Percentiles rank a stretch among this genome's conserved stretches.
These are phyloP conservation scores for Drusus annulatus DNA, from an alignment of 1,140 invertebrate species.

Conservation along the genomic window DNA sequence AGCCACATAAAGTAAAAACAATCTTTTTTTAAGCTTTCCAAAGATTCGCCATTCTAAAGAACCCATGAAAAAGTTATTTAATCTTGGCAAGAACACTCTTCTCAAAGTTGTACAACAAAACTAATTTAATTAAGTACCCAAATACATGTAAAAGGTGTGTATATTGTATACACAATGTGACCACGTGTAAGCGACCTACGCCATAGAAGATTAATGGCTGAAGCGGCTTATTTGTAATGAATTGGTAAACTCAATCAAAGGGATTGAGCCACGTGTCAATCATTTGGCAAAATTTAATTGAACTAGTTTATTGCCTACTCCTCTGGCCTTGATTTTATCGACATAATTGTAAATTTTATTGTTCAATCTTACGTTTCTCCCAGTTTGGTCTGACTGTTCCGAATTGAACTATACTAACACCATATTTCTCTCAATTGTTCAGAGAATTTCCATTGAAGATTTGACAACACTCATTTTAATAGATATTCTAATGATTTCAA, in stretches of 20 bases:
- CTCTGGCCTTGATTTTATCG: constrained; percentile 38
- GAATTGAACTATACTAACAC: too few species aligned
- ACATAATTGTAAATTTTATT: constrained; percentile 47
- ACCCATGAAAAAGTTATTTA: too few species aligned
- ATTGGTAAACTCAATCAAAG: constrained; percentile 24
- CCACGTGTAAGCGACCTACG: not conserved
- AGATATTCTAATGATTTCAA: too few species aligned
- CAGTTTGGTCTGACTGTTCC: not conserved
- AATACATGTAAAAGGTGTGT: too few species aligned
- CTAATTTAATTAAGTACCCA: constrained; percentile 19
- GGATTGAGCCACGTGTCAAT: constrained; percentile 29
- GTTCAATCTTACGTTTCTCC: constrained; percentile 17
- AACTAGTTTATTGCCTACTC: constrained; percentile 38
- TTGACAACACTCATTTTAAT: too few species aligned
- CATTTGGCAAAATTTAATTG: constrained; percentile 42
- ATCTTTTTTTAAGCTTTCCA: too few species aligned
- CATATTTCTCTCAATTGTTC: too few species aligned
- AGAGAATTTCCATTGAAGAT: too few species aligned
- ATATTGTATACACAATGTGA: not conserved
- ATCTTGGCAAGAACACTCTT: too few species aligned
- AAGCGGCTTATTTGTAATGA: constrained; percentile 7
- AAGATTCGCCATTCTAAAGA: too few species aligned
- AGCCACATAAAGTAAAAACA: too few species aligned
- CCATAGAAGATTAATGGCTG: not conserved
- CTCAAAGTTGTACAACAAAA: not conserved